A percentile compares a stretch with the other conserved stretches of the same genome.
Evolutionary conservation across 2,888 invertebrate species (phyloP).

Genomic region (Drosophila fulvimacula): DNA sequence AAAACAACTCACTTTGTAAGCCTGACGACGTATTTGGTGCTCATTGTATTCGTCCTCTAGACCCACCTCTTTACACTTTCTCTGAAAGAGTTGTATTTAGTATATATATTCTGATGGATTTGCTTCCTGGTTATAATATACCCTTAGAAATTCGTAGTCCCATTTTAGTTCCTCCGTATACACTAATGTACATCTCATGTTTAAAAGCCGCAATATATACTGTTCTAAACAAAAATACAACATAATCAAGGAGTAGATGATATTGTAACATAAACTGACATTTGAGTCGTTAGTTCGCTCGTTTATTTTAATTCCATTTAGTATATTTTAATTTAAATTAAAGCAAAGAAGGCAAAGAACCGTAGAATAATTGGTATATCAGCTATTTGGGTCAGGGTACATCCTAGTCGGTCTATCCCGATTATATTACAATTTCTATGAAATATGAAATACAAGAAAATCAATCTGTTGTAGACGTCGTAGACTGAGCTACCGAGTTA

Average conservation of each 20-base stretch:
- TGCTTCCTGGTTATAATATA: constrained; percentile 3
- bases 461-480: no score
- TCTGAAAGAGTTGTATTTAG: constrained; percentile 2
- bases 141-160: constrained; percentile 33
- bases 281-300: background rate
- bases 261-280: background rate
- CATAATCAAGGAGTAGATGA: constrained; percentile 2
- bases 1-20: constrained; percentile 35
- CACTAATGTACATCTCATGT: constrained; percentile 30
- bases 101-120: no score
- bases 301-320: background rate
- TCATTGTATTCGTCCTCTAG: constrained; percentile 14
- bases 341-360: no score
- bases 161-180: constrained; percentile 23
- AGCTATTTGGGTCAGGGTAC: no score
- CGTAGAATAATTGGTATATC: no score
- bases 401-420: no score
- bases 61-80: constrained; percentile 27
- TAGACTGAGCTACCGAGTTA: no score
- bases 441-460: no score
- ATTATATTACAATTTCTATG: no score
- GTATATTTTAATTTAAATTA: no score
- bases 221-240: background rate
- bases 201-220: background rate
- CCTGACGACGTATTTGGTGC: constrained; percentile 26